phyloP scores from a whole-genome alignment of 2,797 vertebrate genomes.

The Merluccius polli region DNA sequence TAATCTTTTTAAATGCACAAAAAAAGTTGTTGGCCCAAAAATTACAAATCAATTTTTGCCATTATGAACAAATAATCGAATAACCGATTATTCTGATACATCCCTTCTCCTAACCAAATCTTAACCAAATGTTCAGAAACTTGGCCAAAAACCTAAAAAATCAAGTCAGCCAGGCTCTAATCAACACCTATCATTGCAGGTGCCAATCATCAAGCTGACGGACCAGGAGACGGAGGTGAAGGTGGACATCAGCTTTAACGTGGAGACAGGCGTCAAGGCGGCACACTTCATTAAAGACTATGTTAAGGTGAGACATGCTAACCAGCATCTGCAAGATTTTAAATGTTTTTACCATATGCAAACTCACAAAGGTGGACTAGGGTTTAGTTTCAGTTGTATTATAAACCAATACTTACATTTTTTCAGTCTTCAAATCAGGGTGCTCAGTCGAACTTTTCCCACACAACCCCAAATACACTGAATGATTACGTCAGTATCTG shows the following conservation, averaged over 20 bases:
- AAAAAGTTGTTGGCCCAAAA: no score
- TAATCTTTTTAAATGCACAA: no score
- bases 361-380: no score
- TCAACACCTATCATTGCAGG: constrained; percentile 64
- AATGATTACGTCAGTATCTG: no score
- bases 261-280: constrained; percentile 95
- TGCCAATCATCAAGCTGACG: constrained; percentile 97
- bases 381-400: no score
- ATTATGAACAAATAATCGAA: no score
- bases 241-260: constrained; percentile 98
- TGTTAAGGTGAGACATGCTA: constrained; percentile 77
- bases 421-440: not conserved
- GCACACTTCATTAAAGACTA: constrained; percentile 95
- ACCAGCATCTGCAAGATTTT: no score
- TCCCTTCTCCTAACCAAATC: not conserved
- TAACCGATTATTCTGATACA: no score
- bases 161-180: not conserved
- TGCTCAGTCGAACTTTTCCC: no score
- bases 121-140: not conserved
- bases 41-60: no score
- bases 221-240: constrained; percentile 97
- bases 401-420: not conserved
- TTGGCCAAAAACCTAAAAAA: not conserved
- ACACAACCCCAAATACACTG: no score
- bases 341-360: no score